Evolutionary conservation across 1,140 invertebrate genomes (phyloP).

Genomic region (Papilio dardanus): DNA sequence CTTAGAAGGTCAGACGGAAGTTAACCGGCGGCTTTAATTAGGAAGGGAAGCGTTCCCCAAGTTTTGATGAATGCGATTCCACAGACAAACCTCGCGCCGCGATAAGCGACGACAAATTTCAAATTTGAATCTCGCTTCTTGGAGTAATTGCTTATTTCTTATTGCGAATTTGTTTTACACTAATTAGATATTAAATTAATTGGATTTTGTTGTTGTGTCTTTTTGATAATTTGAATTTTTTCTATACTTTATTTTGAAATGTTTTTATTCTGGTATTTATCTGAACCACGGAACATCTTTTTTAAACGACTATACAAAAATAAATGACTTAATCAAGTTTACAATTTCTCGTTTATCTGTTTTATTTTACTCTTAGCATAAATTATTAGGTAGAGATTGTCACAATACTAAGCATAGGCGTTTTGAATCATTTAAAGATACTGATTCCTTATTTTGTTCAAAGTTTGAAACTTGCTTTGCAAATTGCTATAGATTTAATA

Average conservation of each 20-base stretch:
- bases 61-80: constrained; percentile 79
- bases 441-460: neutral
- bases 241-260: too few species aligned
- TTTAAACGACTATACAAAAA: too few species aligned
- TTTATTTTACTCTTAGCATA: too few species aligned
- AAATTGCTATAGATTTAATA: neutral
- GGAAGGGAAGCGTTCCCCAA: constrained; percentile 71
- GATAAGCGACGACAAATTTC: constrained; percentile 60
- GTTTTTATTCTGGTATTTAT: too few species aligned
- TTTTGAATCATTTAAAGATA: too few species aligned
- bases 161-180: neutral
- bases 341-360: too few species aligned
- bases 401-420: too few species aligned
- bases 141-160: constrained; percentile 51
- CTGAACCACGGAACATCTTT: too few species aligned
- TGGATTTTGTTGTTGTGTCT: too few species aligned
- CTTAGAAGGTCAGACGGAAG: constrained; percentile 51
- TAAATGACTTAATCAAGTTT: too few species aligned
- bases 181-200: constrained; percentile 1
- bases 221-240: too few species aligned
- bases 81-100: constrained; percentile 53
- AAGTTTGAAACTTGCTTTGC: neutral
- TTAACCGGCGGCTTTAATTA: constrained; percentile 77
- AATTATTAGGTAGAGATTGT: too few species aligned
- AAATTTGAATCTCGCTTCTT: constrained; percentile 74